Evolutionary conservation across 2,888 invertebrate species (phyloP), one percentile per base, ranked within the genome.

Genomic region (Tridacna crocea): DNA sequence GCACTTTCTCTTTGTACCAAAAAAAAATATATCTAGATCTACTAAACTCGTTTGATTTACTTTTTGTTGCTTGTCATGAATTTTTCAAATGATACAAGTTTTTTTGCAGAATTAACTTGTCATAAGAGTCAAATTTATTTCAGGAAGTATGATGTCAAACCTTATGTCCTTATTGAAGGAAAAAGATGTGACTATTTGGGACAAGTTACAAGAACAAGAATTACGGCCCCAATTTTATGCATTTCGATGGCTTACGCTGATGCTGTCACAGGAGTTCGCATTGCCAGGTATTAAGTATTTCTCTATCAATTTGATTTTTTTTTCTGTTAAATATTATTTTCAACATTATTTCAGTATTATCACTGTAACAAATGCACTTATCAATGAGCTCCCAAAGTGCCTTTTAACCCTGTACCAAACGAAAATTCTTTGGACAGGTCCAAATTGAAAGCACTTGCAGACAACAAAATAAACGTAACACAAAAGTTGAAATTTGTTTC

Each of bases 251-350:
- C 95, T 99, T 83, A 99, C 99, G 0, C 95, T 99, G 61, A 95
- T 99, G 75, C 95, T 99, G 12, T 99, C 99, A 2, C 99, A 99
- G 95, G 99, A 99, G 95, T 99, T 99, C 95, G 97, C 98, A 27
- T 95, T 99, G 88, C 99, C 99, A 75, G 95, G 95, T 95, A 73
- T 15, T 4, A 22, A 51, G 10, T 26, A 61, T 10, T 61, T 4
- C 4, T 13, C 15, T 4, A 2, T 10, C n/a, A 2, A 55, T 55
- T n/a, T 19, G 17, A 17, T 6, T 19, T 19, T 19, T 2, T 55
- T 2, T 19, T 2, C 4, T 55, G 17, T 19, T 55, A n/a, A 17
- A 19, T 55, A n/a, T 55, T 10, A 55, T 55, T 55, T 55, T n/a
- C 55, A 55, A 55, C n/a, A 55, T 19, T 55, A 19, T 72, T 15